These are phyloP conservation scores for Lytechinus variegatus DNA, from an alignment of 35 echinoderm and acorn worm genomes.

Conservation along the genomic window DNA sequence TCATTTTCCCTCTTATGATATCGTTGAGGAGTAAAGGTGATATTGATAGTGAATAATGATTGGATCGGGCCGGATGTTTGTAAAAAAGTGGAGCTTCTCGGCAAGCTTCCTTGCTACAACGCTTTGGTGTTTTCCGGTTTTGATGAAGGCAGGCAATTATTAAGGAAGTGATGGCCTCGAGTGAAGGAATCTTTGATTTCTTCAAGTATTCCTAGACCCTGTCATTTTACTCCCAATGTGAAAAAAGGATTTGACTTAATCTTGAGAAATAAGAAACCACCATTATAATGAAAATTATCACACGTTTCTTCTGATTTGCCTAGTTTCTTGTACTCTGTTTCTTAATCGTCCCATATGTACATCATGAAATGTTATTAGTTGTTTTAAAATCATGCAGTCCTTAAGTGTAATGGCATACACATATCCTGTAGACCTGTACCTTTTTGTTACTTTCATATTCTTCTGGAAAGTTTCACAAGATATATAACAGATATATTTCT, in stretches of 20 bases:
- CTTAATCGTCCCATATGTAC: no score
- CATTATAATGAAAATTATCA: no score
- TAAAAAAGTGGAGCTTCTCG: neutral
- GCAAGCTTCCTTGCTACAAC: neutral
- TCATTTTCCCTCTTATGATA: neutral
- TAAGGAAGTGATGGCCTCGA: neutral
- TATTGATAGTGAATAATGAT: neutral
- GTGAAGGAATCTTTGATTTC: constrained; percentile 3
- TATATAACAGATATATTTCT: no score
- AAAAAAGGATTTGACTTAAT: neutral
- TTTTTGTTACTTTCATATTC: no score
- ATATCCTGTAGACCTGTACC: no score
- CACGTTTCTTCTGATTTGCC: no score
- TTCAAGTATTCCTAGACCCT: neutral
- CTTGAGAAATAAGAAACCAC: neutral
- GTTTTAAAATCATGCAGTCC: no score
- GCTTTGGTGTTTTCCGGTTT: neutral
- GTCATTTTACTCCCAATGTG: neutral
- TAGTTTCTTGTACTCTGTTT: no score
- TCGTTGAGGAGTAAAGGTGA: neutral
- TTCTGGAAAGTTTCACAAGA: no score
- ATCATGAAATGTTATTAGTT: no score
- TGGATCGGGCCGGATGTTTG: neutral
- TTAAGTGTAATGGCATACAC: no score
- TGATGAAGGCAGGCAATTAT: neutral